Conservation (phyloP, 1,140 invertebrate genomes). For the Scaptomyza graminum region DNA sequence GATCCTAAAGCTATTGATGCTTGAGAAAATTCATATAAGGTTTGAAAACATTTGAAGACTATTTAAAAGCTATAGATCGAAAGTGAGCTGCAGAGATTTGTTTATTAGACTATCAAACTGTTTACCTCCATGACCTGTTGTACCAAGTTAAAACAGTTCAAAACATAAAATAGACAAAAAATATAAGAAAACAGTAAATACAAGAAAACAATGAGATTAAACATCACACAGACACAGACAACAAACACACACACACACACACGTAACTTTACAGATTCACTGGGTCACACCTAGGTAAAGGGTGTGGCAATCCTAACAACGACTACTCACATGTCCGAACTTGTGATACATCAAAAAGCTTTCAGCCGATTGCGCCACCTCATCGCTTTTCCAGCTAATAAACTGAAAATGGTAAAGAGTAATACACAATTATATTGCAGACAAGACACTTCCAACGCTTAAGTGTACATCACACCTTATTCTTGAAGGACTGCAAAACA, state of each 20-base stretch:
- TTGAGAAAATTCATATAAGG: constrained; percentile 14
- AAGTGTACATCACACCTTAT: constrained; percentile 86
- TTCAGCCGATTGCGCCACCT: constrained; percentile 91
- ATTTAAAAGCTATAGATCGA: constrained; percentile 18
- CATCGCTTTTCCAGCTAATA: constrained; percentile 89
- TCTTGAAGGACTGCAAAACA: constrained; percentile 94
- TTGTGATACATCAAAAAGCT: constrained; percentile 95
- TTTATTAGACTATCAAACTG: constrained; percentile 48
- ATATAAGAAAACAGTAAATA: constrained; percentile 61
- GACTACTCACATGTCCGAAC: constrained; percentile 93
- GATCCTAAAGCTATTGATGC: constrained; percentile 31
- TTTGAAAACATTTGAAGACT: constrained; percentile 31
- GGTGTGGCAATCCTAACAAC: not conserved
- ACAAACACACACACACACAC: not conserved
- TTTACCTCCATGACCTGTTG: constrained; percentile 76
- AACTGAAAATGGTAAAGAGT: constrained; percentile 84
- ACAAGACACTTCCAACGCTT: not conserved
- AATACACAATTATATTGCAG: constrained; percentile 25
- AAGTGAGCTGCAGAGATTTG: constrained; percentile 45
- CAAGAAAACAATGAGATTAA: constrained; percentile 59
- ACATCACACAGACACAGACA: constrained; percentile 38
- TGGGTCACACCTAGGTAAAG: not conserved
- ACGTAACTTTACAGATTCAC: not conserved
- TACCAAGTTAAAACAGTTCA: constrained; percentile 52
- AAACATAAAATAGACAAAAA: constrained; percentile 76